phyloP scores from a whole-genome alignment of 2,113 vertebrate species.

The Lycaon pictus region DNA sequence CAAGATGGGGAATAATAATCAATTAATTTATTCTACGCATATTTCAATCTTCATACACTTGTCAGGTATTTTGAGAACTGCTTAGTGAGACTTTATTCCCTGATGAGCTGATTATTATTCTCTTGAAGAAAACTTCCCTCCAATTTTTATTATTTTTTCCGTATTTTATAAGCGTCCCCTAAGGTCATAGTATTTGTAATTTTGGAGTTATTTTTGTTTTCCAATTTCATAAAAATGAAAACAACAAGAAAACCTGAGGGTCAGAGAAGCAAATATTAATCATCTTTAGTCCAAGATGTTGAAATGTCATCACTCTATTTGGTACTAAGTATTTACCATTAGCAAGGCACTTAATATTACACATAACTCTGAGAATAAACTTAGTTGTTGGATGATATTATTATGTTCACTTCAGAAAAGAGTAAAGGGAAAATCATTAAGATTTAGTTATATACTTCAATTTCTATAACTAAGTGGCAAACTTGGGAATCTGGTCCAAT shows the following conservation, averaged over 20 bases:
- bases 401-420: neutral
- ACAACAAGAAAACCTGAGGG: neutral
- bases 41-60: neutral
- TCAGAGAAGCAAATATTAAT: neutral
- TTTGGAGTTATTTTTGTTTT: neutral
- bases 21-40: neutral
- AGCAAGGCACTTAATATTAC: neutral
- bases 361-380: neutral
- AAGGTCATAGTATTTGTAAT: neutral
- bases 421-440: neutral
- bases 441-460: neutral
- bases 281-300: neutral
- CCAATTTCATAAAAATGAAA: neutral
- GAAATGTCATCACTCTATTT: neutral
- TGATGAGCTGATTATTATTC: neutral
- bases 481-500: neutral
- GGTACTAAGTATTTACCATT: neutral
- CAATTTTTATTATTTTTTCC: neutral
- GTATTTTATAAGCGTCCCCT: neutral
- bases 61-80: neutral
- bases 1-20: neutral
- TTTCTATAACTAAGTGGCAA: neutral
- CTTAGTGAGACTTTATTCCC: neutral
- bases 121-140: neutral
- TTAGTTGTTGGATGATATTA: neutral